Conservation (phyloP, 2,888 invertebrate genomes). For the Tenthredo scrophulariae region DNA sequence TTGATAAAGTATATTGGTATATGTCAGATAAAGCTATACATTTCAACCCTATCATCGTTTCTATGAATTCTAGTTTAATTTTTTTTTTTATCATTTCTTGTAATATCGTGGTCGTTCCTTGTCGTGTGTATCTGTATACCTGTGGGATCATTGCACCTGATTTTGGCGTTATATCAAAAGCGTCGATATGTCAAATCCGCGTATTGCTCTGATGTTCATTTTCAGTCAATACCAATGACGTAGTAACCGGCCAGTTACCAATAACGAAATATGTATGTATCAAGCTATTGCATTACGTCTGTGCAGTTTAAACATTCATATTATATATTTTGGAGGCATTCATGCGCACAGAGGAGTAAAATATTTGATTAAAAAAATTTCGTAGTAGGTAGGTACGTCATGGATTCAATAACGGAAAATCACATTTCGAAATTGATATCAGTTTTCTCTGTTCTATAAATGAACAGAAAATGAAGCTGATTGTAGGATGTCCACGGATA, state of each 20-base stretch:
- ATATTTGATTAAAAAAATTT: not conserved
- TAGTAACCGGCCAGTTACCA: not conserved
- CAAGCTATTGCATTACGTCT: not conserved
- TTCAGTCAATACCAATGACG: not conserved
- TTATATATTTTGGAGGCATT: not conserved
- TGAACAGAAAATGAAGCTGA: not conserved
- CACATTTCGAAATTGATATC: not conserved
- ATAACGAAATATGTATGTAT: conserved; percentile 10
- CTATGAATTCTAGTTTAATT: not conserved
- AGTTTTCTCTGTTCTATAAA: not conserved
- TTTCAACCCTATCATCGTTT: not conserved
- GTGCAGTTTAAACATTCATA: not conserved
- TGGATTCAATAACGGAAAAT: not conserved
- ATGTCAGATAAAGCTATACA: not conserved
- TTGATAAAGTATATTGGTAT: not conserved
- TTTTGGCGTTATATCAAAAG: not conserved
- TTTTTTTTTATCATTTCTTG: not conserved
- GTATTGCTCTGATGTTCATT: not conserved
- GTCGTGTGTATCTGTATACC: not conserved
- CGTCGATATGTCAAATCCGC: not conserved
- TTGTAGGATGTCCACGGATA: not conserved
- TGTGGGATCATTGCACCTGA: not conserved
- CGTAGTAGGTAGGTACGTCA: not conserved
- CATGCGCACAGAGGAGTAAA: not conserved
- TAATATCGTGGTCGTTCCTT: not conserved